Percentiles rank a stretch among this genome's conserved stretches.
Evolutionary conservation across 2,113 vertebrate species (phyloP).

Genomic region (Solea senegalensis): DNA sequence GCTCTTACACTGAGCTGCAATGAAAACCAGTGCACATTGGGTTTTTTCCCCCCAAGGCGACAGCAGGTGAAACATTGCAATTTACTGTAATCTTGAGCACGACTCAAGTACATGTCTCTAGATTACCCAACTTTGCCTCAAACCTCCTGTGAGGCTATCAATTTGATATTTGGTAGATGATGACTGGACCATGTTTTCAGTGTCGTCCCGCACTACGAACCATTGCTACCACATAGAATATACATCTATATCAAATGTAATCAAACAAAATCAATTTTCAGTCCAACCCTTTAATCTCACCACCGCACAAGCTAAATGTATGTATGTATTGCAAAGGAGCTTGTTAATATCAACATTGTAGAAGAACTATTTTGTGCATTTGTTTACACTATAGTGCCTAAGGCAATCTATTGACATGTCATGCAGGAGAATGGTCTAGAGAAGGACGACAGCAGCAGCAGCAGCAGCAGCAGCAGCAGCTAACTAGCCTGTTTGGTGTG

Average conservation of each 20-base stretch:
- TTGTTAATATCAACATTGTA: not conserved
- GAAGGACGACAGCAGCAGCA: slow-evolving; percentile 47
- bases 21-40: not conserved
- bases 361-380: slow-evolving; percentile 16
- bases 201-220: not conserved
- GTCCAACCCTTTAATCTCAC: too few species aligned
- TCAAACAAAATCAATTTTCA: not conserved
- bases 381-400: slow-evolving; percentile 11
- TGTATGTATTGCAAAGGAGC: too few species aligned
- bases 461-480: slow-evolving; percentile 50
- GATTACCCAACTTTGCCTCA: slow-evolving; percentile 1
- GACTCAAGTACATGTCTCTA: not conserved
- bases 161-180: not conserved
- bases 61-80: not conserved
- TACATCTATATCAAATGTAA: not conserved
- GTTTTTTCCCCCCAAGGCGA: not conserved
- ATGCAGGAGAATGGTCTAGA: slow-evolving; percentile 44
- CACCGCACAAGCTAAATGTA: too few species aligned
- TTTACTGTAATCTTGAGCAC: not conserved
- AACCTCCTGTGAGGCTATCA: not conserved
- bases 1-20: not conserved
- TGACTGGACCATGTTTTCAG: not conserved
- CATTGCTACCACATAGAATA: not conserved
- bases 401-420: slow-evolving; percentile 68
- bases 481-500: slow-evolving; percentile 77